Conservation (phyloP, 2,888 invertebrate genomes). For the Euplexia lucipara region DNA sequence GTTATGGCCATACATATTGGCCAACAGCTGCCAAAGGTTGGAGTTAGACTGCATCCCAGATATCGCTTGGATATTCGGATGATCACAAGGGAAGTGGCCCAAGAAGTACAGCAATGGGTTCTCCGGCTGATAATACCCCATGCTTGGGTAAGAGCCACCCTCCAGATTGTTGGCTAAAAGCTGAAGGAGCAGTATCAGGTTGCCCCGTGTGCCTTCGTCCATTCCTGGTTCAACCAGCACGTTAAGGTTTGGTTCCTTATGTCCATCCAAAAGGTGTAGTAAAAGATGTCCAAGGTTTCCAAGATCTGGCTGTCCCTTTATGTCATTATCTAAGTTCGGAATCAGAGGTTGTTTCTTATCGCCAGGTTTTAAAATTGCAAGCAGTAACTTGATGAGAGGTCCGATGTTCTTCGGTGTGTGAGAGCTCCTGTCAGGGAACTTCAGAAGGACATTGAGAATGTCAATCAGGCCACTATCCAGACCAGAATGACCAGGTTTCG, state of each 20-base stretch:
- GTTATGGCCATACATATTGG: constrained; percentile 40
- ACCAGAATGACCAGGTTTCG: constrained; percentile 25
- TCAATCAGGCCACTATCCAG: constrained; percentile 35
- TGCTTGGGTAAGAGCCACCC: constrained; percentile 14
- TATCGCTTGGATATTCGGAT: constrained; percentile 38
- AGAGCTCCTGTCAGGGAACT: constrained; percentile 25
- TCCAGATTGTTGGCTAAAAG: constrained; percentile 41
- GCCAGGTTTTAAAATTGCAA: constrained; percentile 36
- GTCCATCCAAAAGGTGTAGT: constrained; percentile 23
- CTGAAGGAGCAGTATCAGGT: constrained; percentile 39
- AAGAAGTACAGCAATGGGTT: constrained; percentile 55
- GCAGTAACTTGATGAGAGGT: constrained; percentile 40
- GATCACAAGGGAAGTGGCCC: constrained; percentile 57
- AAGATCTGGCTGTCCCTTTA: constrained; percentile 12
- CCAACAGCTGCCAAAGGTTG: constrained; percentile 45
- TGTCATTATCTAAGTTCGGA: not conserved
- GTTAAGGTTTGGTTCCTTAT: constrained; percentile 41
- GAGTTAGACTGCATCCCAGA: constrained; percentile 31
- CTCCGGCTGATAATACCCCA: constrained; percentile 38
- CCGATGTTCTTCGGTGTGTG: constrained; percentile 20
- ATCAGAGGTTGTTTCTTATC: constrained; percentile 26
- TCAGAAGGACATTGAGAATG: constrained; percentile 47
- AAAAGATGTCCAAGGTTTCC: constrained; percentile 27
- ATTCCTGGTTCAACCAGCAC: constrained; percentile 43
- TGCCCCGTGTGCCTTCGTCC: constrained; percentile 35